Conservation (phyloP, 2,888 invertebrate species). For the Pollenia amentaria region DNA sequence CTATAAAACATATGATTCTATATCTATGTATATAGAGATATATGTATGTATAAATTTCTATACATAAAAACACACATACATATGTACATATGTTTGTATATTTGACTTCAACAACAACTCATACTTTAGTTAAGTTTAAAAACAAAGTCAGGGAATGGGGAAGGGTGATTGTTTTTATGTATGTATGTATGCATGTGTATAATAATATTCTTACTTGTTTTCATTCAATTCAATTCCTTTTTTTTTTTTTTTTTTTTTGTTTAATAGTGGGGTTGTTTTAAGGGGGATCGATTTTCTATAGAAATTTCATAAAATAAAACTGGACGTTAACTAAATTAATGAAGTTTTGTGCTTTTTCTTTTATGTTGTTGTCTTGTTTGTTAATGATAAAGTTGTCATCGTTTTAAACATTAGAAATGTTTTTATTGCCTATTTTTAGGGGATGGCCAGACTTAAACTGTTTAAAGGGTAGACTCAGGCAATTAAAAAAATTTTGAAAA, state of each 20-base stretch:
- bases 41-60: slow-evolving; percentile 1
- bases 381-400: slow-evolving; percentile 44
- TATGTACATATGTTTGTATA: neutral
- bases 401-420: slow-evolving; percentile 10
- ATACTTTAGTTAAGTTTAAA: neutral
- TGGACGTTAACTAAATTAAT: slow-evolving; percentile 60
- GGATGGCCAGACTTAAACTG: slow-evolving; percentile 6
- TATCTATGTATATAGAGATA: neutral
- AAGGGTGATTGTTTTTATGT: neutral
- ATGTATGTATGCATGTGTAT: slow-evolving; percentile 20
- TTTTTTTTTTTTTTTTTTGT: neutral
- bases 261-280: slow-evolving; percentile 62
- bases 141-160: neutral
- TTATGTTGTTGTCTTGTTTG: slow-evolving; percentile 11
- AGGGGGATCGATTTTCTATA: slow-evolving; percentile 63
- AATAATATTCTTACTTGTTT: slow-evolving; percentile 36
- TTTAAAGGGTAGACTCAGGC: neutral
- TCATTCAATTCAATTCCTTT: neutral
- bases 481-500: no score
- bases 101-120: slow-evolving; percentile 24
- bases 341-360: slow-evolving; percentile 26
- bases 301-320: slow-evolving; percentile 28
- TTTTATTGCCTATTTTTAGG: neutral
- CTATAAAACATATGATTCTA: neutral
- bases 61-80: neutral